Evolutionary conservation across 2,113 vertebrate species (phyloP).

Genomic region (Cyprinodon tularosa): DNA sequence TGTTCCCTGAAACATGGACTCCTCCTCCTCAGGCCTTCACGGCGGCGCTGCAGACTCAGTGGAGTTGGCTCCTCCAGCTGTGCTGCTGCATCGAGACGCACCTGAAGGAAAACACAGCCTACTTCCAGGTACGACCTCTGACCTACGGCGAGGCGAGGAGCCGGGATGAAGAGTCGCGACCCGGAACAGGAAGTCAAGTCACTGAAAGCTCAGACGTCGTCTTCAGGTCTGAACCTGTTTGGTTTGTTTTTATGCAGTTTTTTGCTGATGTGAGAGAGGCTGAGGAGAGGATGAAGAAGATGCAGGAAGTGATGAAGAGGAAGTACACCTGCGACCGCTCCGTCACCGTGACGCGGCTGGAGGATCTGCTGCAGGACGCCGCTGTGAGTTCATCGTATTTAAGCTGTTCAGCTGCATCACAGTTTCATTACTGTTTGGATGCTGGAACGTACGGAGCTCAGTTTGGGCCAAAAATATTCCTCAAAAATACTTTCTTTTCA

Average conservation of each 20-base stretch:
- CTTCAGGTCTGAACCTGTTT: neutral
- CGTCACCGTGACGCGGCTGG: slow-evolving; percentile 87
- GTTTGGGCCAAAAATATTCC: too few relatives aligned
- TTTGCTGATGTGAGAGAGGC: slow-evolving; percentile 88
- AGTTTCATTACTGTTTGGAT: too few relatives aligned
- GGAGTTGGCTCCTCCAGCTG: slow-evolving; percentile 95
- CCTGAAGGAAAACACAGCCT: slow-evolving; percentile 91
- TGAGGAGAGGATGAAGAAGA: slow-evolving; percentile 85
- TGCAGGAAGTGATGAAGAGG: slow-evolving; percentile 85
- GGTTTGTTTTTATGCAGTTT: slow-evolving; percentile 75
- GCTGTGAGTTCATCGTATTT: slow-evolving; percentile 69
- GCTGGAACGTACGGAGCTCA: too few relatives aligned
- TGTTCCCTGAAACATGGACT: neutral
- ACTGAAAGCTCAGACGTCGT: neutral
- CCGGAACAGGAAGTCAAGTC: neutral
- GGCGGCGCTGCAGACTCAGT: slow-evolving; percentile 93
- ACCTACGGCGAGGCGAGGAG: neutral
- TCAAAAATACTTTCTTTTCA: too few relatives aligned
- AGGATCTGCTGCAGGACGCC: slow-evolving; percentile 91
- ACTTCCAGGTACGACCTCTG: slow-evolving; percentile 85
- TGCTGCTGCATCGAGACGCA: slow-evolving; percentile 94
- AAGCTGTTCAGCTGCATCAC: too few relatives aligned
- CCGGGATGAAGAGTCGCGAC: too few relatives aligned
- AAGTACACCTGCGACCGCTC: slow-evolving; percentile 91
- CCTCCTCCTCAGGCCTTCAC: slow-evolving; percentile 84